Base-by-base conservation (phyloP, 2,113 vertebrate genomes). In the Pelodiscus sinensis region DNA sequence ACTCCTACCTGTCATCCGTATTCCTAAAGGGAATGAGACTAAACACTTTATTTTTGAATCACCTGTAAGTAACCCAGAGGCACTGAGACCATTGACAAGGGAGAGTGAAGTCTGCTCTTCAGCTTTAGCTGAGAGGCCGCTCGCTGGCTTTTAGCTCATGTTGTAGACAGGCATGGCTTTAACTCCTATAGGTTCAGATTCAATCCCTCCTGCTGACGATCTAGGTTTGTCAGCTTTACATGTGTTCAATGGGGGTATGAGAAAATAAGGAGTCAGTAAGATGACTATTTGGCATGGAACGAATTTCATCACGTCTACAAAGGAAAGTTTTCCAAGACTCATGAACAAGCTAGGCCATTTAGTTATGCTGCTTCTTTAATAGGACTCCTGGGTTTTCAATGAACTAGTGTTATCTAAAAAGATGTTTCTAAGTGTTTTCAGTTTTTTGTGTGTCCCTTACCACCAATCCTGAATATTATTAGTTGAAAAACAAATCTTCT, bases 371-470 rank as follows among this genome's bases (percentile, higher is more conserved):
- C 56, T 85, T 90, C 25, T 79, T 89, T 83, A 90, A 55, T 29
- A 86, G 78, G 92, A 86, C 81, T 95, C 82, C 51, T 14, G 65
- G 9, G n/a, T 50, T 81, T 81, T 56, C 68, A 85, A 50, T 50
- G 77, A 87, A 94, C 35, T n/a, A 78, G 4, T 3, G 50, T 57
- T 86, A 92, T 77, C 51, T 90, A 86, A 92, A 82, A 2, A 35
- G n/a, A 58, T 75, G 78, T 88, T 87, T 91, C 44, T 44, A 82
- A 85, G 86, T 57, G 81, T 78, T 91, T 55, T 16, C 52, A 15
- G 79, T 56, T 51, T 73, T 92, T 88, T 55, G 92, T n/a, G 60
- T 90, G 91, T 91, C 81, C 56, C 86, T 90, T 19, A 88, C 68
- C 51, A 71, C 57, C 38, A 44, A 62, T 84, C 75, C 68, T 44